phyloP scores from a whole-genome alignment of 2,113 vertebrate species.

The Miniopterus natalensis region DNA sequence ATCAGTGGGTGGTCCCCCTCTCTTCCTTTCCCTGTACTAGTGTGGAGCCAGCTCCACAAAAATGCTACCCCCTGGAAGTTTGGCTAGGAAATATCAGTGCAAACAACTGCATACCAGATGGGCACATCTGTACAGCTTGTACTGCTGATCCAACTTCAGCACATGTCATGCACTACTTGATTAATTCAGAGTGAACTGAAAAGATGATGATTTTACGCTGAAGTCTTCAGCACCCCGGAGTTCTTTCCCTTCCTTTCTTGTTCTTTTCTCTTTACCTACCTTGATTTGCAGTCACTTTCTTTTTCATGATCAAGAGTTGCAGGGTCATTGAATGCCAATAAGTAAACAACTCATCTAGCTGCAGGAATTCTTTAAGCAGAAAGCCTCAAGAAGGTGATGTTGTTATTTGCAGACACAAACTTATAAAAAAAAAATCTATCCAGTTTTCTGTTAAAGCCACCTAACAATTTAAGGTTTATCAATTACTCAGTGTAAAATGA shows the following conservation, averaged over 20 bases:
- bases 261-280: neutral
- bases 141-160: neutral
- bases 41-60: conserved; percentile 9
- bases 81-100: neutral
- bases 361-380: neutral
- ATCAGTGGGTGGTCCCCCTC: conserved; percentile 56
- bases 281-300: conserved; percentile 56
- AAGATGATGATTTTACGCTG: conserved; percentile 55
- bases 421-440: neutral
- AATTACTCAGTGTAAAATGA: neutral
- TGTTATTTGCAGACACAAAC: neutral
- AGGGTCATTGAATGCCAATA: neutral
- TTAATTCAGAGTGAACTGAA: conserved; percentile 55
- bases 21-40: neutral
- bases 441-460: neutral
- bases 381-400: neutral
- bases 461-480: conserved; percentile 11
- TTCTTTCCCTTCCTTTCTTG: conserved; percentile 16
- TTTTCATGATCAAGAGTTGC: conserved; percentile 15
- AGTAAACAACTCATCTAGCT: conserved; percentile 10
- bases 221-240: neutral
- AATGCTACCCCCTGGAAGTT: neutral
- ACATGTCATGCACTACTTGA: neutral
- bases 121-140: neutral
- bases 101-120: conserved; percentile 75